A percentile compares a stretch with the other conserved stretches of the same genome.
Conservation (phyloP, 2,113 vertebrate genomes). For the Oreochromis spilurus region DNA sequence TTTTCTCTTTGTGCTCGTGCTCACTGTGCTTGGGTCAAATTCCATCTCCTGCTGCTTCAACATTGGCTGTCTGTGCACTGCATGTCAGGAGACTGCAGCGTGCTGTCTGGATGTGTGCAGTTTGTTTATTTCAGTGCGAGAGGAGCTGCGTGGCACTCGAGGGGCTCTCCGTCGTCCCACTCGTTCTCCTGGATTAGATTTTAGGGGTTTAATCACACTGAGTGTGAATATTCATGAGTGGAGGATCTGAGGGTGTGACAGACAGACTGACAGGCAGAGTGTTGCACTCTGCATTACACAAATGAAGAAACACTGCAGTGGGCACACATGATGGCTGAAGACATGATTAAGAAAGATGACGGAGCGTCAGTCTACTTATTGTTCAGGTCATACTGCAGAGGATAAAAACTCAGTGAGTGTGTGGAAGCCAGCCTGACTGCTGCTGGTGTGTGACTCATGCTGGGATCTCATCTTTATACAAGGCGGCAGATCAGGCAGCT, state of each 20-base stretch:
- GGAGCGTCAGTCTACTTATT: neutral
- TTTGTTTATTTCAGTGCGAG: neutral
- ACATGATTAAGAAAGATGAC: neutral
- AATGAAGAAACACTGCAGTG: neutral
- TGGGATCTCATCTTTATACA: neutral
- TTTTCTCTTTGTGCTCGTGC: constrained; percentile 11
- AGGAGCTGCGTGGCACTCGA: neutral
- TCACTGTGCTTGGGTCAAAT: neutral
- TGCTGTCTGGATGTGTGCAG: neutral
- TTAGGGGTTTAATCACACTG: constrained; percentile 6
- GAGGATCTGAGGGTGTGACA: neutral
- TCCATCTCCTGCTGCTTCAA: neutral
- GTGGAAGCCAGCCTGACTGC: neutral
- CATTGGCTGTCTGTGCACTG: neutral
- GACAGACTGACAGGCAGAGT: constrained; percentile 11
- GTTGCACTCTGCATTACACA: neutral
- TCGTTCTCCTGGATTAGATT: constrained; percentile 47
- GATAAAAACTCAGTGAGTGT: neutral
- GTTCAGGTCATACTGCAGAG: neutral
- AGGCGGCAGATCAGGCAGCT: neutral
- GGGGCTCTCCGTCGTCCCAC: constrained; percentile 49
- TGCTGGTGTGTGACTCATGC: neutral
- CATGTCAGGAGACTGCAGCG: neutral
- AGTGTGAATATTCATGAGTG: constrained; percentile 45
- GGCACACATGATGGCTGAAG: neutral